A percentile compares a stretch with the other conserved stretches of the same genome.
These are phyloP conservation scores for Fregata magnificens DNA, from an alignment of 2,113 vertebrate species.

Conservation along the genomic window DNA sequence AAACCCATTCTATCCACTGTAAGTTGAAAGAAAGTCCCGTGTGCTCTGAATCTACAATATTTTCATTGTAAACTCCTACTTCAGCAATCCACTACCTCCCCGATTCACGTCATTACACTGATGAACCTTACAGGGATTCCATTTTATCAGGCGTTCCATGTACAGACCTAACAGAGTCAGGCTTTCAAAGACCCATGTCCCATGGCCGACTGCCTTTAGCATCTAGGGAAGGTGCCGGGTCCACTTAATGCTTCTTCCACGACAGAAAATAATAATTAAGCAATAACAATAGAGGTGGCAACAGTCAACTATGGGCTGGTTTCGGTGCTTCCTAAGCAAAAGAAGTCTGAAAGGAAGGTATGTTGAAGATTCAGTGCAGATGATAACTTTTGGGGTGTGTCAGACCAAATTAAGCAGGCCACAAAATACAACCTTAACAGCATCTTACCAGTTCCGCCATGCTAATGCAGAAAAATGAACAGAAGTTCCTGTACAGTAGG, in stretches of 20 bases:
- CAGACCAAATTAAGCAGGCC: not conserved
- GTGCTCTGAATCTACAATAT: not conserved
- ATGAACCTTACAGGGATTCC: not conserved
- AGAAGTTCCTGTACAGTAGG: not conserved
- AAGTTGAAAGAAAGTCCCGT: not conserved
- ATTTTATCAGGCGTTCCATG: fast-evolving
- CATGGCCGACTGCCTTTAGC: not conserved
- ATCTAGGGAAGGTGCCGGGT: not conserved
- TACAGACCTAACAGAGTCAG: not conserved
- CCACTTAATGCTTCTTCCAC: not conserved
- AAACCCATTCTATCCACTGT: not conserved
- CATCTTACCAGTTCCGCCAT: not conserved
- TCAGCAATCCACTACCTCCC: not conserved
- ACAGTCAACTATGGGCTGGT: not conserved
- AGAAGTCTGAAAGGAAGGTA: not conserved
- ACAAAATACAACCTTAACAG: not conserved
- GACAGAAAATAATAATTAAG: not conserved
- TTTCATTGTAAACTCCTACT: not conserved
- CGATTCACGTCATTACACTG: no score
- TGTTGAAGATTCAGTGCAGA: not conserved
- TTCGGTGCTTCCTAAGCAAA: not conserved
- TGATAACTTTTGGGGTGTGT: not conserved
- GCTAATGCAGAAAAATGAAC: not conserved
- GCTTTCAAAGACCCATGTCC: not conserved
- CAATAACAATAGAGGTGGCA: not conserved